Percentiles rank a stretch among this genome's conserved stretches.
Conservation (phyloP, 2,888 invertebrate genomes). For the Heliconius sara region DNA sequence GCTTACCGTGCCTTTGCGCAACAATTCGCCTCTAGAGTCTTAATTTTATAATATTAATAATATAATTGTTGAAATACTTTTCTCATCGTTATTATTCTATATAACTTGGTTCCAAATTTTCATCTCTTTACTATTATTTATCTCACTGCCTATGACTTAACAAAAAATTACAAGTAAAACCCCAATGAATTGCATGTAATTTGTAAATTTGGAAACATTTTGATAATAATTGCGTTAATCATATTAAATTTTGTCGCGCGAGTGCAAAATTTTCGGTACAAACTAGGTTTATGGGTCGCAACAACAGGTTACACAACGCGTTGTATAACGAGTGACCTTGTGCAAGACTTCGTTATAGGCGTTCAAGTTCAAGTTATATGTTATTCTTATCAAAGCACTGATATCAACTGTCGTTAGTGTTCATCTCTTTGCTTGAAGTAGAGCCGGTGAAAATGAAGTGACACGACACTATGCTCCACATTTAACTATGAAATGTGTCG, state of each 20-base stretch:
- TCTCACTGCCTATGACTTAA: neutral
- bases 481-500: neutral
- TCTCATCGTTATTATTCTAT: no score
- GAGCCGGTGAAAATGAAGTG: neutral
- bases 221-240: constrained; percentile 1
- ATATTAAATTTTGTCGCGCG: constrained; percentile 1
- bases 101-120: neutral
- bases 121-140: neutral
- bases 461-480: neutral
- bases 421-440: neutral
- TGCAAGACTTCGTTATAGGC: constrained; percentile 57
- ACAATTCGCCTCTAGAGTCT: no score
- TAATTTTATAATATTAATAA: no score
- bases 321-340: constrained; percentile 67
- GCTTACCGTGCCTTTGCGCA: no score
- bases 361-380: constrained; percentile 65
- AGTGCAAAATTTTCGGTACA: constrained; percentile 42
- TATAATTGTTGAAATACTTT: no score
- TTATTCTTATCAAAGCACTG: constrained; percentile 21
- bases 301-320: constrained; percentile 55
- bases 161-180: neutral
- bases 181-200: neutral
- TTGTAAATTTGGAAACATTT: constrained; percentile 7
- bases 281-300: constrained; percentile 58
- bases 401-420: neutral